Evolutionary conservation across 2,888 invertebrate genomes (phyloP).

Genomic region (Chironomus tentans): DNA sequence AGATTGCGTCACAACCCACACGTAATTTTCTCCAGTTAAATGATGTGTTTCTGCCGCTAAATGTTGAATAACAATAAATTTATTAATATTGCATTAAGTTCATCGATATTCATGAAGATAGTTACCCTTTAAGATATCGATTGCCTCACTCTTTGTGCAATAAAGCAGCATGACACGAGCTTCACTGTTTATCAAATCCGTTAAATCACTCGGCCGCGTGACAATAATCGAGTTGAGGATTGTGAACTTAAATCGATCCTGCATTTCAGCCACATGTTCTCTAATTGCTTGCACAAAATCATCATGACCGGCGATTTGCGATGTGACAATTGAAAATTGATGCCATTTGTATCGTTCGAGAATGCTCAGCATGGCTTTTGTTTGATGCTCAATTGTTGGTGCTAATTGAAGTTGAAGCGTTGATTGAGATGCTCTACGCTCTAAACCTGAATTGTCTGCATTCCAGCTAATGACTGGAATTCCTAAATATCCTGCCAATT

Average conservation of each 20-base stretch:
- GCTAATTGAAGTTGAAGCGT: conserved; percentile 88
- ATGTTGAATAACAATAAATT: no score
- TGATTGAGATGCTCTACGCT: conserved; percentile 70
- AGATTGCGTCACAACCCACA: conserved; percentile 94
- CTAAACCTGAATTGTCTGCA: conserved; percentile 89
- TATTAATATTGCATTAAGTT: no score
- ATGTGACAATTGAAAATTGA: conserved; percentile 88
- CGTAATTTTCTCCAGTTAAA: conserved; percentile 83
- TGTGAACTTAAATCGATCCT: conserved; percentile 69
- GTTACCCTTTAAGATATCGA: conserved; percentile 67
- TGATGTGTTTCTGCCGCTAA: conserved; percentile 64
- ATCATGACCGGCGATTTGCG: conserved; percentile 88
- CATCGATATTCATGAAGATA: no score
- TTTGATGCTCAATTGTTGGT: conserved; percentile 93
- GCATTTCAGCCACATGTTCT: conserved; percentile 75
- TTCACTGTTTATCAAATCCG: conserved; percentile 77
- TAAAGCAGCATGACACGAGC: conserved; percentile 88
- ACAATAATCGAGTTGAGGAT: conserved; percentile 79
- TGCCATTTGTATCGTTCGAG: conserved; percentile 94
- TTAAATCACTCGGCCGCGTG: conserved; percentile 65
- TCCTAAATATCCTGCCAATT: conserved; percentile 84
- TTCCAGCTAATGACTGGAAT: conserved; percentile 97
- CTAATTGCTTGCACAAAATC: conserved; percentile 92
- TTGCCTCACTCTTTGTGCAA: conserved; percentile 80
- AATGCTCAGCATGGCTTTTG: conserved; percentile 91